Evolutionary conservation across 1,140 invertebrate species (phyloP), one percentile per base, ranked within the genome.

Genomic region (Drosophila ohnishii): DNA sequence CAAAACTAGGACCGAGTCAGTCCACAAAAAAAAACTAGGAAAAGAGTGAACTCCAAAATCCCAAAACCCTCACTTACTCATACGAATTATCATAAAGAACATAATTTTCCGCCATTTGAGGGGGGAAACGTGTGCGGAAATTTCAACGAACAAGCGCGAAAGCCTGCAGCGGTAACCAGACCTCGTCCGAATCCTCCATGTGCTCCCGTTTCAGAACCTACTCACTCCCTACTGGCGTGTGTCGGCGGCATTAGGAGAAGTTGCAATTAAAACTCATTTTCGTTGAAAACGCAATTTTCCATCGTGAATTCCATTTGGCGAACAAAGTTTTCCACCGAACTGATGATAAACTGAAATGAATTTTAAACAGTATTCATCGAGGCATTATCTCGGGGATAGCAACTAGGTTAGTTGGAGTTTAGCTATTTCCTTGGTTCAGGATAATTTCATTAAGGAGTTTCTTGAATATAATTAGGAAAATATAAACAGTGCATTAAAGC

Each of bases 221-320:
- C 34, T 8, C n/a, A 7, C 53, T 25, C 39, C 16, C 32, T 37
- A 14, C 22, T 69, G 62, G 80, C 76, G 80, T 88, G 83, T 59
- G 84, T 62, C 56, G 76, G 34, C 51, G 56, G 84, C 84, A 88
- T 88, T 88, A 88, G 84, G 72, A 84, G 76, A 83, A 88, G 73
- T 88, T 88, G 84, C 84, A 88, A 88, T 88, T 88, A 88, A 88
- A 88, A 88, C 84, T 84, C 84, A 88, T 88, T 88, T 88, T 71
- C 77, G 84, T 74, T 87, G 80, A 65, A 87, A 88, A 88, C 77
- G 77, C 84, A 86, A 80, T 88, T 80, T 88, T 75, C 61, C 67
- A 87, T 70, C 70, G 77, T 63, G 82, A 88, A 88, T 88, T 88
- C 69, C 84, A 83, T 88, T 87, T 87, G 62, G 50, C n/a, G 50